Conservation (phyloP, 2,888 invertebrate species). For the Nomada ruficornis region DNA sequence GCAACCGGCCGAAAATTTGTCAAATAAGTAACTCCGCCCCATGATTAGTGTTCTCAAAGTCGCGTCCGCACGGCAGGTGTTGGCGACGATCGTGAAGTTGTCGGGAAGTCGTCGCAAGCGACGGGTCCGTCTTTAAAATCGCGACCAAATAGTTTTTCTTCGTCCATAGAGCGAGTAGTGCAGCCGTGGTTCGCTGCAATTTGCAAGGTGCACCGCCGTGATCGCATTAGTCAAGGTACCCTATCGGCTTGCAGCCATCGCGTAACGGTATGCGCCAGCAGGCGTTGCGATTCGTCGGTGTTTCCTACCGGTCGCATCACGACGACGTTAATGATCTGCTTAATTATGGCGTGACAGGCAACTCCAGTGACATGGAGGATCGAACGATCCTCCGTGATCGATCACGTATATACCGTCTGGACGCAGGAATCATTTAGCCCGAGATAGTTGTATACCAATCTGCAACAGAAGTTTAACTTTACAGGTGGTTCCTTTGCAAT, state of each 20-base stretch:
- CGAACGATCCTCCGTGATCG: conserved; percentile 39
- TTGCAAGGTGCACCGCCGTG: conserved; percentile 83
- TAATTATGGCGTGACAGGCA: conserved; percentile 80
- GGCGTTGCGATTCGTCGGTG: conserved; percentile 75
- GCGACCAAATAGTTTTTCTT: conserved; percentile 73
- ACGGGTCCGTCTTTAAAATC: conserved; percentile 70
- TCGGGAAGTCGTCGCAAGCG: conserved; percentile 66
- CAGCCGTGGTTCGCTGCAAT: conserved; percentile 75
- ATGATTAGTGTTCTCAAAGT: background rate
- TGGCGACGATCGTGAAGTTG: conserved; percentile 13
- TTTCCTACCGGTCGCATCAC: conserved; percentile 62
- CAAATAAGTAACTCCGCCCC: conserved; percentile 2
- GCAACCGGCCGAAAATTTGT: conserved; percentile 19
- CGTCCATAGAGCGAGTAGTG: conserved; percentile 40
- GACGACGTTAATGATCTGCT: conserved; percentile 83
- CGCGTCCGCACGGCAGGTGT: conserved; percentile 68
- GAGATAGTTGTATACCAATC: background rate
- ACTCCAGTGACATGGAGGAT: conserved; percentile 30
- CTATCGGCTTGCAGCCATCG: conserved; percentile 82
- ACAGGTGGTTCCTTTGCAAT: too few species aligned
- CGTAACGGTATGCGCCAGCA: conserved; percentile 81
- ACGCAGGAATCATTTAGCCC: background rate
- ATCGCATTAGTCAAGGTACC: conserved; percentile 83
- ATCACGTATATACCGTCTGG: background rate
- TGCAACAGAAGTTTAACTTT: background rate